Base-by-base conservation (phyloP, 64 coral and sea anemone genomes). In the Pocillopora damicornis region DNA sequence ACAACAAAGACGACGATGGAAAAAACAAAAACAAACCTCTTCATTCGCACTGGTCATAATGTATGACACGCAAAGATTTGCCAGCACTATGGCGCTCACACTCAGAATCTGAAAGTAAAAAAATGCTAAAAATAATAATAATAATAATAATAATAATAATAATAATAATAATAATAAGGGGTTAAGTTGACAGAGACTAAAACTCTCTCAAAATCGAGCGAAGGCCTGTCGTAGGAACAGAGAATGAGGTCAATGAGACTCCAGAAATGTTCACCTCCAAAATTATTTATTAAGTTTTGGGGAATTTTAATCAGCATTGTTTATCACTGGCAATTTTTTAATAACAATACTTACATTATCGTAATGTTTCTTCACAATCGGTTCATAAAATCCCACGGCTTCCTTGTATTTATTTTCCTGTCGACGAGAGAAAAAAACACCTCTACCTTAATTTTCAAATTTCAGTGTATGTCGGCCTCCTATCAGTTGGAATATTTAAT, bases 321-420 rank as follows among this genome's bases (percentile, higher is more conserved):
- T 30, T 51, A 51, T 51, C 42, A 51, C 42, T 51, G 42, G 7
- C 3, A 51, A 51, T 51, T 51, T 51, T 51, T 51, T 51, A 51
- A 20, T 63, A 7, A 13, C n/a, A 18, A 59, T 20, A 86, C 93
- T 90, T 86, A 99, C 97, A 74, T 99, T 99, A 59, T 99, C 97
- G 74, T 99, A 99, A 87, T 99, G 93, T 90, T 99, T 99, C 59
- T 99, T 99, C 9, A 99, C 97, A 71, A 91, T 99, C 11, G 97
- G 97, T 87, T 99, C 97, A 88, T 99, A 99, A 38, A 99, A 99
- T 68, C 97, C 97, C 78, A 99, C 88, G 14, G 97, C 97, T 76
- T 99, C 97, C 82, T 99, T 99, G 42, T 99, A 99, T 78, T 99
- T 99, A 67, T 99, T 99, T 88, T 99, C 97, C 91, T 99, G 73